Evolutionary conservation across 2,797 vertebrate genomes (phyloP).

Genomic region (Lindbergichthys nudifrons): DNA sequence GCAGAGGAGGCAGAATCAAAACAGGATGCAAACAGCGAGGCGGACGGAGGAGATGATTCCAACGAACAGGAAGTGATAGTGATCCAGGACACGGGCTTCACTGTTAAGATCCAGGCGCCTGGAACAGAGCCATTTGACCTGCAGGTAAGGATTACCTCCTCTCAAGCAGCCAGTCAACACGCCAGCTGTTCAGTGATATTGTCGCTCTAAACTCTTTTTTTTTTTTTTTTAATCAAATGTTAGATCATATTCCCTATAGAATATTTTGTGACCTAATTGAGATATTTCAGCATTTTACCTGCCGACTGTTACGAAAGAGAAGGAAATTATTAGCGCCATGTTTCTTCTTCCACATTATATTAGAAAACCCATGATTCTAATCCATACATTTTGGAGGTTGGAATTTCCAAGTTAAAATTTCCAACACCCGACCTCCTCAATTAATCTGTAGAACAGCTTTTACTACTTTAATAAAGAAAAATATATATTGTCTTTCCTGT

Average conservation of each 20-base stretch:
- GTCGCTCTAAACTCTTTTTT: too few species aligned
- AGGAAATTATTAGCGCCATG: too few species aligned
- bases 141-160: conserved; percentile 84
- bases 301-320: background rate
- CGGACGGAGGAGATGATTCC: conserved; percentile 87
- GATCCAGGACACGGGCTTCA: conserved; percentile 99
- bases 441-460: too few species aligned
- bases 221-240: background rate
- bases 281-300: background rate
- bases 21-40: conserved; percentile 88
- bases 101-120: conserved; percentile 95
- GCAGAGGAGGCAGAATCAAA: conserved; percentile 82
- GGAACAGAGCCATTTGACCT: conserved; percentile 96
- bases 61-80: conserved; percentile 99
- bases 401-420: too few species aligned
- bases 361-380: background rate
- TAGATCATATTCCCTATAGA: background rate
- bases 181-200: background rate
- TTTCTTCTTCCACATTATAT: background rate
- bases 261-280: background rate
- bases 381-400: too few species aligned
- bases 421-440: too few species aligned
- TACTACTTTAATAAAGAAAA: too few species aligned
- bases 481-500: too few species aligned
- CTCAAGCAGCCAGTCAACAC: background rate